These are phyloP conservation scores for Mamestra configurata DNA, from an alignment of 1,140 invertebrate species.

Conservation along the genomic window DNA sequence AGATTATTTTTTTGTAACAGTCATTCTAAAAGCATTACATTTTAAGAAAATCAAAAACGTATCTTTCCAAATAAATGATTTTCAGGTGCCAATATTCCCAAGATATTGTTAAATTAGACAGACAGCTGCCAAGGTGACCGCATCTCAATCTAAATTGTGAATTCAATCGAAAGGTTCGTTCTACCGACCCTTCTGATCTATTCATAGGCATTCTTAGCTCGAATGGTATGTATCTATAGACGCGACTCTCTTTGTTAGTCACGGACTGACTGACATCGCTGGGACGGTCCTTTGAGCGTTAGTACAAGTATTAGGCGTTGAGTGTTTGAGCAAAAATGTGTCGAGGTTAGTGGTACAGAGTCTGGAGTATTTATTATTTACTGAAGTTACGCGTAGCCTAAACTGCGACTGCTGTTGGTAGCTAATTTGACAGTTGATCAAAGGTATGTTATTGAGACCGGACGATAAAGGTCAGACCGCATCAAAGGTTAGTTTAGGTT, in stretches of 20 bases:
- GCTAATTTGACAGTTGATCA: no score
- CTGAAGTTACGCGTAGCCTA: no score
- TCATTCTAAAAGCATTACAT: background rate
- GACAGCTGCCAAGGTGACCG: conserved; percentile 20
- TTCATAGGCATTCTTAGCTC: conserved; percentile 22
- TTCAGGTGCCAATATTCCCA: background rate
- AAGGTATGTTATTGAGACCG: no score
- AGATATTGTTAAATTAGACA: conserved; percentile 16
- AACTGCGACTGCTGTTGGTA: no score
- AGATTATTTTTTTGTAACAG: no score
- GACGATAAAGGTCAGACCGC: no score
- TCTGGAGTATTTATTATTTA: background rate
- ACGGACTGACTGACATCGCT: background rate
- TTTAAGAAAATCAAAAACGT: background rate
- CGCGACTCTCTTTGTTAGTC: background rate
- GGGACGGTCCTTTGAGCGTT: background rate
- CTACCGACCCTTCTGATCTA: conserved; percentile 11
- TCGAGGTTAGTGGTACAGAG: background rate
- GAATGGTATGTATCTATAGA: background rate
- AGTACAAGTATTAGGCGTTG: background rate
- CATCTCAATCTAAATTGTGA: conserved; percentile 7
- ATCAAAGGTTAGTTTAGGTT: no score
- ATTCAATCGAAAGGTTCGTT: conserved; percentile 7
- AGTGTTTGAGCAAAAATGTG: background rate
- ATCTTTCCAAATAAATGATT: background rate